Conservation (phyloP, 2,888 invertebrate genomes). For the Rhamnusium bicolor region DNA sequence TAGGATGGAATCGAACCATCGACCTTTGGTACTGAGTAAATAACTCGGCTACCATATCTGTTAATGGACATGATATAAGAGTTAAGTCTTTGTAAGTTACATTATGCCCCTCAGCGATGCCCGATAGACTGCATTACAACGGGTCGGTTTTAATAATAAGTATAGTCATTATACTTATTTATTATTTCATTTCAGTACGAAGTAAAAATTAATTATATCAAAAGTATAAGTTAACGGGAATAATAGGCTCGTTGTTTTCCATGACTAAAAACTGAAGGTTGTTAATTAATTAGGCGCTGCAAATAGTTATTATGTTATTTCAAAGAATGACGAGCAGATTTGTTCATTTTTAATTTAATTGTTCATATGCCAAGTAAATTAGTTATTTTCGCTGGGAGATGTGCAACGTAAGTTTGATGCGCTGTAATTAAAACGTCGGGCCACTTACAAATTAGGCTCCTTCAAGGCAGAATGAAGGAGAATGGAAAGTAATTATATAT, state of each 20-base stretch:
- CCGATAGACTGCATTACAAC: too few relatives aligned
- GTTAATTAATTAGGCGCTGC: constrained; percentile 27
- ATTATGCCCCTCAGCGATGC: too few relatives aligned
- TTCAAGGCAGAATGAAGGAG: constrained; percentile 27
- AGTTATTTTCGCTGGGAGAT: constrained; percentile 51
- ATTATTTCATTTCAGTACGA: background rate
- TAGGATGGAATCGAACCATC: too few relatives aligned
- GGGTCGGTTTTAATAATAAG: too few relatives aligned
- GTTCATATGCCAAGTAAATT: constrained; percentile 51
- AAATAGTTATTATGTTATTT: constrained; percentile 42
- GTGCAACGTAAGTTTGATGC: constrained; percentile 49
- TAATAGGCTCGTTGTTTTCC: constrained; percentile 24
- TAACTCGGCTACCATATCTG: too few relatives aligned
- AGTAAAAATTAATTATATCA: background rate
- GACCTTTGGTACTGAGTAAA: too few relatives aligned
- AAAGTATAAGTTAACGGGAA: constrained; percentile 6
- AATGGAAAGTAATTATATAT: constrained; percentile 15
- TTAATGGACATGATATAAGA: too few relatives aligned
- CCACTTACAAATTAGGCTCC: constrained; percentile 33
- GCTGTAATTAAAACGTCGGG: constrained; percentile 47
- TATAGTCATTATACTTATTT: background rate
- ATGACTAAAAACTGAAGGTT: constrained; percentile 24
- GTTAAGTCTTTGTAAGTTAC: too few relatives aligned
- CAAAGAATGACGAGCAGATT: constrained; percentile 48
- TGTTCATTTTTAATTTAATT: constrained; percentile 48